Base-by-base conservation (phyloP, 2,113 vertebrate species). In the Physeter macrocephalus region DNA sequence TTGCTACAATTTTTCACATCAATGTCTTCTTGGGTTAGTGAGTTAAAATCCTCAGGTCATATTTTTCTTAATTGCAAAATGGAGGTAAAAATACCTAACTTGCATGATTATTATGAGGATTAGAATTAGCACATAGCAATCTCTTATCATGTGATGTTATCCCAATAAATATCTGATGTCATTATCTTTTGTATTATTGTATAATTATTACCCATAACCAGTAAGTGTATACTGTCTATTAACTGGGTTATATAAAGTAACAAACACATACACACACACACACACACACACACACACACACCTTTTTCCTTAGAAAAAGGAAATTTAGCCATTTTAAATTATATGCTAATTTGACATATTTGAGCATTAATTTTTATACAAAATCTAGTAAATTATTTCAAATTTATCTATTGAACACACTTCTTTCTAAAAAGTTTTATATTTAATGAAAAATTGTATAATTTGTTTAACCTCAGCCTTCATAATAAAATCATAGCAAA, bases 401-500 rank as follows among this genome's bases (percentile, higher is more conserved):
- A 46, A 20, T 29, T 36, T 43, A 41, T 52, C 6, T 69, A 21
- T 75, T 46, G 34, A n/a, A 14, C 17, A 88, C 82, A 96, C 91
- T 15, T 96, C 59, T 90, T 14, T 95, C 9, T 20, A 31, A 61
- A 94, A 34, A 0, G 3, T 89, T 43, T 90, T 12, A 1, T 41
- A 11, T 93, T 97, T 96, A 94, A 95, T 90, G 25, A n/a, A 72
- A 98, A 98, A 2, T 27, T 83, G 2, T 61, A 97, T 94, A 93
- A 98, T 96, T 97, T 17, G 82, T 97, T 98, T 98, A 93, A 72
- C 89, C 85, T 87, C 92, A 92, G 52, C 15, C 25, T 97, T 88
- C 20, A 83, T 87, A 86, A 41, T 81, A 96, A 61, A 94, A 97
- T 93, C 83, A 57, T 82, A 96, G 96, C 54, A 80, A 97, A 97